Conservation (phyloP, 1,140 invertebrate genomes). For the Myzus persicae region DNA sequence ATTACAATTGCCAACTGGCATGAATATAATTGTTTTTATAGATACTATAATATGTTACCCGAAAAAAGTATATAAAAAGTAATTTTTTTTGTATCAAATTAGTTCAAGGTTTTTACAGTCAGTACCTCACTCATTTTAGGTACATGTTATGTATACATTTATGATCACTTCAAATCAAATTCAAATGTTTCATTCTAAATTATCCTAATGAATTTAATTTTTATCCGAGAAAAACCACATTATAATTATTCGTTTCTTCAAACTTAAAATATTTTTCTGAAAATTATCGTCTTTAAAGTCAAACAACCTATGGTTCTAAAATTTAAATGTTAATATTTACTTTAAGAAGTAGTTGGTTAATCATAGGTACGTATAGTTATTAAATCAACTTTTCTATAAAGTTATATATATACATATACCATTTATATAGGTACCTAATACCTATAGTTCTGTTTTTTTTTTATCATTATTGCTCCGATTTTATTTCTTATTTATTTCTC, state of each 20-base stretch:
- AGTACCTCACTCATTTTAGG: not conserved
- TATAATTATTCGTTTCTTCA: not conserved
- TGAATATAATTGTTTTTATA: not conserved
- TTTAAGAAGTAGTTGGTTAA: not conserved
- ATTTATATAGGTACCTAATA: not conserved
- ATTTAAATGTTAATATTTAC: not conserved
- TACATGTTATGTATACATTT: not conserved
- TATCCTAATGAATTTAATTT: not conserved
- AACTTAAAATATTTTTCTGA: not conserved
- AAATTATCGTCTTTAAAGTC: not conserved
- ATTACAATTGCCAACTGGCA: not conserved
- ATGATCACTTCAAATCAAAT: not conserved
- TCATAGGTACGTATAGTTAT: not conserved
- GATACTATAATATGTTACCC: not conserved
- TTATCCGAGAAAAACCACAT: not conserved
- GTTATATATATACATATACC: not conserved
- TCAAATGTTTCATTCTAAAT: not conserved
- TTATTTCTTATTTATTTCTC: not conserved
- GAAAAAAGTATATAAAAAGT: not conserved
- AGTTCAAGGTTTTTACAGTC: conserved; percentile 11
- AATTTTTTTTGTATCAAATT: not conserved
- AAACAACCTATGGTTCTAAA: not conserved
- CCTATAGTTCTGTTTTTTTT: not conserved
- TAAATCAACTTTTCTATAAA: not conserved
- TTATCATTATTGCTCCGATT: not conserved